These are phyloP conservation scores for Anomalospiza imberbis DNA, from an alignment of 2,797 vertebrate species.

Conservation along the genomic window DNA sequence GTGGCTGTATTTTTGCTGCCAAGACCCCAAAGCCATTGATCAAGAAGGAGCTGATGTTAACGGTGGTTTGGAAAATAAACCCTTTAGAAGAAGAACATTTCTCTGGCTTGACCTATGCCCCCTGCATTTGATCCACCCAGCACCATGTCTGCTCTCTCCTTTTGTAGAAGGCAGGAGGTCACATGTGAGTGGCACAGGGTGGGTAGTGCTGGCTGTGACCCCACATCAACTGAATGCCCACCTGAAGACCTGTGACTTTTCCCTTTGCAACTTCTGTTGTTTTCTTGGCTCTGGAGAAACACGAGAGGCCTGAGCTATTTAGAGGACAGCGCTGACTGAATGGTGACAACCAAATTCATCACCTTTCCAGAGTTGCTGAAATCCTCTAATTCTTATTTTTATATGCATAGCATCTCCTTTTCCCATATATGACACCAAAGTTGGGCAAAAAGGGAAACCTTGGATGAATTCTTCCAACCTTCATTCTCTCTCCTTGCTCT, in stretches of 20 bases:
- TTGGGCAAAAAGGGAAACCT: neutral
- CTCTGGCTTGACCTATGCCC: neutral
- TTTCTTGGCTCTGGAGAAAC: neutral
- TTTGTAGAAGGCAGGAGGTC: neutral
- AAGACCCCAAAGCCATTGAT: neutral
- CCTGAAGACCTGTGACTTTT: neutral
- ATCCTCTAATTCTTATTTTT: neutral
- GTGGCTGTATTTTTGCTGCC: neutral
- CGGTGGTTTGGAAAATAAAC: neutral
- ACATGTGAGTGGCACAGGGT: neutral
- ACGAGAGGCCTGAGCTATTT: neutral
- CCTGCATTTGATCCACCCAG: neutral
- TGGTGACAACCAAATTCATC: neutral
- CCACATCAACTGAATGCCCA: rapidly evolving
- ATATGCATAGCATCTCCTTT: neutral
- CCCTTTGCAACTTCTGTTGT: neutral
- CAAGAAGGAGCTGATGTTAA: neutral
- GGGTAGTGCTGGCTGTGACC: neutral
- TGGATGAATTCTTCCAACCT: neutral
- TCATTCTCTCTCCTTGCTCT: neutral
- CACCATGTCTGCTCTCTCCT: neutral
- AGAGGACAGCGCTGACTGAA: neutral
- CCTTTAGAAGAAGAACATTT: neutral
- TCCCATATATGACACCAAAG: neutral
- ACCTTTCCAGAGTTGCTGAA: neutral